Base-by-base conservation (phyloP, 2,797 vertebrate genomes). In the Scyliorhinus canicula region DNA sequence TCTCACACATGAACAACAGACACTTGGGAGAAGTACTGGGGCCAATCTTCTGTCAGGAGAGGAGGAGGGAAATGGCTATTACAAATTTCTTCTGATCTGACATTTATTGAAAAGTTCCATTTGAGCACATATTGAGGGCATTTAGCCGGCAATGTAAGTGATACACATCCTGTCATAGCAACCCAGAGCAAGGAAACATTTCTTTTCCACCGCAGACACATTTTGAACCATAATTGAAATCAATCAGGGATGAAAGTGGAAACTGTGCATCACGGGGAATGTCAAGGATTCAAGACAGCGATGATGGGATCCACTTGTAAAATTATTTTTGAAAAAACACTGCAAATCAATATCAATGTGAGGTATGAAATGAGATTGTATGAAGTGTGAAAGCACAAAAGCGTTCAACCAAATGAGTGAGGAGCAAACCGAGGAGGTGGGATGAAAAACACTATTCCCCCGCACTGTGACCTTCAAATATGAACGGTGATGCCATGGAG, bases 221-320 rank as follows among this genome's bases (percentile, higher is more conserved):
- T 65, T 65, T 63, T 44, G 60, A 11, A 11, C 21, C 4, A 26
- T 91, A 91, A 91, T 65, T 91, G 57, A 91, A 65, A 91, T 91
- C 88, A 63, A 26, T 91, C 88, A 40, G 57, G 88, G 88, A 65
- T 91, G 88, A 65, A 91, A 91, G 57, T 91, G 21, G 57, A 91
- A 65, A 40, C 60, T 91, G n/a, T 26, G n/a, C 16, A 21, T 40
- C n/a, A 65, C 40, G 21, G 44, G 57, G 21, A 91, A 44, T 65
- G 60, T 91, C 57, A 63, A 24, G n/a, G n/a, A 91, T 65, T 9
- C n/a, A 11, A 44, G 88, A 24, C 8, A 91, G 7, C 24, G n/a
- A 40, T 26, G 57, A 65, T 65, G 19, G 88, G 88, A 65, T 91
- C n/a, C 35, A 91, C 88, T 65, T 40, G 55, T 40, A 63, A 35